Percentiles rank a stretch among this genome's conserved stretches.
Conservation (phyloP, 2,888 invertebrate species). For the Ophion ventricosus region DNA sequence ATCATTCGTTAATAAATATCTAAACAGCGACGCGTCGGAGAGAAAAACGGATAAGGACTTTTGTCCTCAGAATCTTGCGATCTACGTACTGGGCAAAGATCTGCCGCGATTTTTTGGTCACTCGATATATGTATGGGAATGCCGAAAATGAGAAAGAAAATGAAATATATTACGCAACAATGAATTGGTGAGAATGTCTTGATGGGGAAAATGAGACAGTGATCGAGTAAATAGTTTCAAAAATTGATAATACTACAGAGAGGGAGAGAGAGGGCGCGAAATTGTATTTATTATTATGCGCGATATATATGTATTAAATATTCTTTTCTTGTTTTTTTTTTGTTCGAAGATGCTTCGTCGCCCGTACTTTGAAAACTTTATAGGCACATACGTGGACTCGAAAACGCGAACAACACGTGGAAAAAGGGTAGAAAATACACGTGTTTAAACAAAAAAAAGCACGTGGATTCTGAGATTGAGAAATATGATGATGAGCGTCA, state of each 20-base stretch:
- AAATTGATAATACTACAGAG: conserved; percentile 29
- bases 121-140: conserved; percentile 4
- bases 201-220: conserved; percentile 7
- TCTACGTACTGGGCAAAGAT: too few relatives aligned
- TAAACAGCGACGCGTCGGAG: too few relatives aligned
- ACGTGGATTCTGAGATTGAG: conserved; percentile 26
- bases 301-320: conserved; percentile 62
- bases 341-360: conserved; percentile 66
- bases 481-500: conserved; percentile 54
- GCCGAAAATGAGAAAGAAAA: conserved; percentile 3
- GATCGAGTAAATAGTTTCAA: background rate
- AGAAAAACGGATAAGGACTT: too few relatives aligned
- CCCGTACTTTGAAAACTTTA: conserved; percentile 53
- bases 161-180: conserved; percentile 34
- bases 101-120: too few relatives aligned
- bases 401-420: conserved; percentile 29
- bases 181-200: background rate
- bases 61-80: too few relatives aligned
- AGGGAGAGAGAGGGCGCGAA: conserved; percentile 37
- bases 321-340: conserved; percentile 10
- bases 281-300: conserved; percentile 69
- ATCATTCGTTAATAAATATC: too few relatives aligned
- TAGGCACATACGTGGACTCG: conserved; percentile 33
- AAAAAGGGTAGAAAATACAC: conserved; percentile 26
- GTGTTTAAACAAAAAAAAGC: conserved; percentile 5